Conservation (phyloP, 2,888 invertebrate species). For the Aphidius colemani region DNA sequence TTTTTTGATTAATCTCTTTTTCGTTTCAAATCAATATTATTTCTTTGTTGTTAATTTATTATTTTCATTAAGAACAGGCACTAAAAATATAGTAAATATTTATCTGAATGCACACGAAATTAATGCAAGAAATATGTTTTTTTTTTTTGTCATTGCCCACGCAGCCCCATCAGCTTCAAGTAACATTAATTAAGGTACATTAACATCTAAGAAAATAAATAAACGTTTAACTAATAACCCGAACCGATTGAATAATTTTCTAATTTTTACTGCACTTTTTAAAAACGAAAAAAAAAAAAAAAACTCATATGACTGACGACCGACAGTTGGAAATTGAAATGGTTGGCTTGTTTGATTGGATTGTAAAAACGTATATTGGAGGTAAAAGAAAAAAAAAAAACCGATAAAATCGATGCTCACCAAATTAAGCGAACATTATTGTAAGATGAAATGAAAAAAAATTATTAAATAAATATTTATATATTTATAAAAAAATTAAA, state of each 20-base stretch:
- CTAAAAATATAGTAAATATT: slow-evolving; percentile 1
- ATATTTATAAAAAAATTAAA: too few species aligned
- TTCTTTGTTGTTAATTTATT: slow-evolving; percentile 23
- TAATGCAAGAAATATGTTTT: slow-evolving; percentile 10
- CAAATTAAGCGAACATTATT: slow-evolving; percentile 12
- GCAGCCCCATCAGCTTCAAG: slow-evolving; percentile 16
- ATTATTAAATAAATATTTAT: too few species aligned
- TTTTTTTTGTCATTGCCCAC: slow-evolving; percentile 17
- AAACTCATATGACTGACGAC: slow-evolving; percentile 1
- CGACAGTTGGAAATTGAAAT: slow-evolving; percentile 12
- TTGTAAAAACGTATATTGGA: slow-evolving; percentile 15
- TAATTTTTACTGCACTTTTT: neutral
- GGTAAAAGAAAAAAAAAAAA: neutral
- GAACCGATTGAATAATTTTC: neutral
- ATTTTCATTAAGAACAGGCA: slow-evolving; percentile 31
- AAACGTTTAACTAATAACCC: neutral
- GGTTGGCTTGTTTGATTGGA: slow-evolving; percentile 18
- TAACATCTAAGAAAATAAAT: neutral
- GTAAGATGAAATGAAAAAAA: neutral
- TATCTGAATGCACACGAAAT: slow-evolving; percentile 24
- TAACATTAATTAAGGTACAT: neutral
- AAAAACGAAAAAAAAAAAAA: slow-evolving; percentile 5
- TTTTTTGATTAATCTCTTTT: slow-evolving; percentile 10
- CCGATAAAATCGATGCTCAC: slow-evolving; percentile 17
- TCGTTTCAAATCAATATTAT: too few species aligned